Evolutionary conservation across 2,888 invertebrate genomes (phyloP).

Genomic region (Empis stercorea): DNA sequence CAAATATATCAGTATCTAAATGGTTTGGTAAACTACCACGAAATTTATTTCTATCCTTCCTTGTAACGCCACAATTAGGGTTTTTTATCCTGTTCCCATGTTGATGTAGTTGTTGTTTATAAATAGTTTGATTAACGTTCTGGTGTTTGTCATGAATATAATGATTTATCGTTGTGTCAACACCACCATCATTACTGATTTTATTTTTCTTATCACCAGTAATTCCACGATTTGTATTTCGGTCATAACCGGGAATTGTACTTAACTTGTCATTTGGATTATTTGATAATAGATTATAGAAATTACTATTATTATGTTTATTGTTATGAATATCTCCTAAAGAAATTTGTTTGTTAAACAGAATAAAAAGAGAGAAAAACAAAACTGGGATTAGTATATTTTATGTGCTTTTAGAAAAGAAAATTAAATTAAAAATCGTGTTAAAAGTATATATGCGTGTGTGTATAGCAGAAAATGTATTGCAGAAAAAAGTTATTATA

Average conservation of each 20-base stretch:
- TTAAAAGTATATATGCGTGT: too few relatives aligned
- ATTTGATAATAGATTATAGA: background rate
- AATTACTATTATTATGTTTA: background rate
- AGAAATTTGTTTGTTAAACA: background rate
- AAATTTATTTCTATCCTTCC: slow-evolving; percentile 16
- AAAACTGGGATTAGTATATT: background rate
- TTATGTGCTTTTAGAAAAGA: too few relatives aligned
- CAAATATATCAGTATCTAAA: slow-evolving; percentile 13
- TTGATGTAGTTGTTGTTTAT: background rate
- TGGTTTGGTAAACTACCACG: slow-evolving; percentile 18
- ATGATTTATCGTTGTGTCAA: background rate
- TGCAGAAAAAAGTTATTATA: too few relatives aligned
- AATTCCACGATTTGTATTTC: background rate
- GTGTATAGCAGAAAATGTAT: too few relatives aligned
- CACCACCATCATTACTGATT: background rate
- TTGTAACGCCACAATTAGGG: slow-evolving; percentile 10
- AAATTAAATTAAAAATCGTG: too few relatives aligned
- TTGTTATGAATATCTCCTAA: background rate
- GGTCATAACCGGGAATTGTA: background rate
- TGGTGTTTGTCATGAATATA: background rate
- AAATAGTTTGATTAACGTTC: background rate
- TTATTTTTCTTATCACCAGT: too few relatives aligned
- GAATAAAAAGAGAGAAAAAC: background rate
- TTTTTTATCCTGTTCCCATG: slow-evolving; percentile 8
- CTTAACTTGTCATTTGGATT: background rate